A percentile compares a stretch with the other conserved stretches of the same genome.
phyloP scores from a whole-genome alignment of 2,888 invertebrate species.

The Eugnorisma glareosa region DNA sequence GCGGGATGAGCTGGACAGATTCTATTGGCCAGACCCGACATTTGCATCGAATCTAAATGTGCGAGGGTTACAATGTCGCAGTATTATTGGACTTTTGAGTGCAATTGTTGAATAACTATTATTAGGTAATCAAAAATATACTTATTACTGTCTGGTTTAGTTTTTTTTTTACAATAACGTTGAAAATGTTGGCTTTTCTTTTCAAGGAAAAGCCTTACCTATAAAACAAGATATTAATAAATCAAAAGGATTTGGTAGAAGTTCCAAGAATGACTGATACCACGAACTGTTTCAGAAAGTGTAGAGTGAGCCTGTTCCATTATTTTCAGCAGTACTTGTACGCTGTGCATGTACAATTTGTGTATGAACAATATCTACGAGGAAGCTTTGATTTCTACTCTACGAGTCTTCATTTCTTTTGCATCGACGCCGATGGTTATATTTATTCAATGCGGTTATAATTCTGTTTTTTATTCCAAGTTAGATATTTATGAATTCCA shows the following conservation, averaged over 20 bases:
- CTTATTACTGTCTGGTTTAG: not conserved
- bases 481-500: slow-evolving; percentile 18
- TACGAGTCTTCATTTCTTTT: slow-evolving; percentile 5
- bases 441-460: slow-evolving; percentile 7
- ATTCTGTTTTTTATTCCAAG: slow-evolving; percentile 1
- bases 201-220: not conserved
- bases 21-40: not conserved
- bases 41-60: not conserved
- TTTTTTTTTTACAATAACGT: not conserved
- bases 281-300: not conserved
- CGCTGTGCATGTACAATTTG: not conserved
- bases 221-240: not conserved
- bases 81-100: not conserved
- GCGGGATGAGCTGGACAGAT: slow-evolving; percentile 7
- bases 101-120: not conserved
- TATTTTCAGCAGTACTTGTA: not conserved
- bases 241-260: not conserved
- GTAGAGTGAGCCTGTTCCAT: not conserved
- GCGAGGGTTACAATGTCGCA: not conserved
- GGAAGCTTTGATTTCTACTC: not conserved
- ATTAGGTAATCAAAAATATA: not conserved
- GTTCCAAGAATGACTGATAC: not conserved
- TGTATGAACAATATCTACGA: not conserved
- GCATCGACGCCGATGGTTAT: slow-evolving; percentile 9
- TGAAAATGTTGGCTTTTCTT: not conserved